Base-by-base conservation (phyloP, 2,797 vertebrate genomes). In the Schizothorax lantsangensis region DNA sequence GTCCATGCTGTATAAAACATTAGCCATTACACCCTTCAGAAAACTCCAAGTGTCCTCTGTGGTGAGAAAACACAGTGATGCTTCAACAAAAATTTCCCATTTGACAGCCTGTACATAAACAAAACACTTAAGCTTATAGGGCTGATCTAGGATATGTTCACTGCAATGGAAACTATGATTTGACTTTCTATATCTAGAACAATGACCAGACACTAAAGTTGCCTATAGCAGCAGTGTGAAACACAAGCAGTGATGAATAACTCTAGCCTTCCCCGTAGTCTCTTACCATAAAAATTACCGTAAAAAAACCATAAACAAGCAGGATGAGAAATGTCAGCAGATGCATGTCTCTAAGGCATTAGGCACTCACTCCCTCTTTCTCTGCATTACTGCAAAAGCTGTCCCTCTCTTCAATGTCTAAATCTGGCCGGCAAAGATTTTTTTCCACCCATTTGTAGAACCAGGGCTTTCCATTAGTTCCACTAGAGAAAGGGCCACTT, bases 291-390 rank as follows among this genome's bases (percentile, higher is more conserved):
- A 90, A 91, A 91, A 91, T 84, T 88, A 90, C 90, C 87, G 88
- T 89, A 79, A 87, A 82, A 88, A 86, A 54, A 15, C 19, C 59
- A 89, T 83, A 93, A 93, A 94, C 91, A 95, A 93, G 93, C 91
- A 94, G 92, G 91, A 94, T 94, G 88, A 90, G 84, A 93, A 95
- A 95, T 94, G 93, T 94, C 94, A 94, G 94, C 91, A 92, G 90
- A 90, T 88, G 92, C 86, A 90, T 19, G 91, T 92, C 91, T 91
- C 90, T 78, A 57, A 88, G 87, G 89, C 86, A 89, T 87, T 85
- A 86, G 68, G 49, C 66, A 73, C 86, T 86, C 88, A 85, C 92
- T 69, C 72, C 26, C 73, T 68, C 72, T 78, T 89, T 83, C 91
- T 92, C 89, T 93, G 91, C 91, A 90, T 92, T 88, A 79, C 88